phyloP scores from a whole-genome alignment of 2,888 invertebrate genomes.

The Cephus rjabovi region DNA sequence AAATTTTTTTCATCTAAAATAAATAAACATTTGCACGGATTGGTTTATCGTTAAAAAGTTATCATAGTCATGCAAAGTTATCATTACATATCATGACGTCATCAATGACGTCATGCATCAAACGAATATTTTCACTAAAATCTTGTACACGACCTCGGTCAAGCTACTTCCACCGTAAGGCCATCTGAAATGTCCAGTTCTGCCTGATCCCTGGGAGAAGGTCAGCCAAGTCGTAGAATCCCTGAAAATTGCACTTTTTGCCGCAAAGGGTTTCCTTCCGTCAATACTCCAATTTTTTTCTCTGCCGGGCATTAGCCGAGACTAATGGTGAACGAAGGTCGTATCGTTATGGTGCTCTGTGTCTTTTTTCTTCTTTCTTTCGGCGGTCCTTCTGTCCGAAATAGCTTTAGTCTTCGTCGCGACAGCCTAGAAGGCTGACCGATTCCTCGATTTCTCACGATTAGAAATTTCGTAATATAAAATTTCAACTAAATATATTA shows the following conservation, averaged over 20 bases:
- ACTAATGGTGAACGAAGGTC: constrained; percentile 44
- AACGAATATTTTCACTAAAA: background rate
- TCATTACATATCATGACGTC: too few relatives aligned
- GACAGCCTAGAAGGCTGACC: constrained; percentile 6
- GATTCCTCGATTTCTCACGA: constrained; percentile 2
- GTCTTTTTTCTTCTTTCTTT: constrained; percentile 17
- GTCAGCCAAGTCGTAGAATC: constrained; percentile 1
- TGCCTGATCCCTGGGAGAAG: background rate
- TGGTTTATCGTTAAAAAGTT: too few relatives aligned
- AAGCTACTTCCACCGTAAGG: background rate
- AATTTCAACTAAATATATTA: background rate
- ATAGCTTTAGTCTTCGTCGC: constrained; percentile 12
- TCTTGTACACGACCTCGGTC: background rate
- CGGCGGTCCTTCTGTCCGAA: background rate
- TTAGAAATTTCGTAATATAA: background rate
- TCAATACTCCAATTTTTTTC: constrained; percentile 61
- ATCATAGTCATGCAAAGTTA: background rate
- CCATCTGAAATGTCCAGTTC: background rate
- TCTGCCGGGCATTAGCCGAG: constrained; percentile 30
- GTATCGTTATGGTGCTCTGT: constrained; percentile 33
- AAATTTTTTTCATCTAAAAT: background rate
- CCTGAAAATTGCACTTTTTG: constrained; percentile 9
- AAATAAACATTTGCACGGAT: background rate
- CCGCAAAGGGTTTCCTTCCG: constrained; percentile 49
- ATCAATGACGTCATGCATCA: too few relatives aligned